Evolutionary conservation across 2,888 invertebrate species (phyloP), one percentile per base, ranked within the genome.

Genomic region (Nymphalis c-album): DNA sequence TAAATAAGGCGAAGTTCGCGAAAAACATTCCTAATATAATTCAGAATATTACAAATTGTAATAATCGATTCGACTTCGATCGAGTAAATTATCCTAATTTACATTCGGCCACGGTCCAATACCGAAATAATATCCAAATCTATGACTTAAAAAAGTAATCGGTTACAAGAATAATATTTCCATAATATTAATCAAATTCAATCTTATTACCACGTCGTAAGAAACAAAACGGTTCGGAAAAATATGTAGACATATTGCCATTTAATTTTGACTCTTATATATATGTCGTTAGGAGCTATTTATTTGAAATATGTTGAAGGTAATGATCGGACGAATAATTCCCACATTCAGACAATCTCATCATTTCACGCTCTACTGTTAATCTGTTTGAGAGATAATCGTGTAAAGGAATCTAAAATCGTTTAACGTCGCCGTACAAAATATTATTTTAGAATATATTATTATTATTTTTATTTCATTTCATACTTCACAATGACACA

Each of bases 311-410:
- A n/a, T 10, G 7, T 31, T 13, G 7, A 55, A 22, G 20, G 46
- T 46, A 53, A 26, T 46, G 46, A 46, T 46, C 20, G 26, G n/a
- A 22, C 20, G 45, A 26, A 10, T 17, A n/a, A 46, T 63, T 63
- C 63, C 55, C 63, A 64, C 64, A 58, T 58, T 50, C 20, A 40
- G 46, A 22, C 50, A 40, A 59, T 50, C 40, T 50, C 18, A 59
- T 59, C 18, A 67, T 59, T 67, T 67, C 51, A 67, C 67, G 63
- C 51, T 63, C 31, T 18, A 20, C 31, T 26, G 58, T 35, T 35
- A 62, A 46, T 46, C n/a, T 46, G 26, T 35, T 48, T 16, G 13
- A 35, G 16, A 46, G 45, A 26, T 59, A 20, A 53, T 63, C 45
- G 35, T 45, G n/a, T 31, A 60, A 26, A 46, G 47, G 6, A 16